Base-by-base conservation (phyloP, 2,888 invertebrate species). In the Caenorhabditis imperialis region DNA sequence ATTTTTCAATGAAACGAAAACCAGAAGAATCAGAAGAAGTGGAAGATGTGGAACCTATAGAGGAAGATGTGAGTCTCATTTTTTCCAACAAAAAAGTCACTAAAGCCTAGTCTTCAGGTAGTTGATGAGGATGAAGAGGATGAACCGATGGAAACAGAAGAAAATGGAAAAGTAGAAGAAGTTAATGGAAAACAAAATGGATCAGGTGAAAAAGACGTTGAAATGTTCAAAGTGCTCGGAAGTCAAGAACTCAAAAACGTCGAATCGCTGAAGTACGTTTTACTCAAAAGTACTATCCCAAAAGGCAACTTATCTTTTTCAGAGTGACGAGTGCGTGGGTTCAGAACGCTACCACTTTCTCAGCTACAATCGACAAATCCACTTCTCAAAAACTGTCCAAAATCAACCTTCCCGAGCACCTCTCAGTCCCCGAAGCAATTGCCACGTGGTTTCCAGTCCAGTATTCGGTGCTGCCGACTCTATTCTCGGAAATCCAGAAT, bases 381-480 rank as follows among this genome's bases (percentile, higher is more conserved):
- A 81, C 69, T 8, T 57, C 67, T 6, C 14, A 55, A 40, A 48
- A 77, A 14, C 67, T 83, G 3, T 63, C 65, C 14, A 63, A 62
- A 27, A 62, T 85, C n/a, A 57, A 78, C 30, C 18, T 60, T 7
- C 60, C 82, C 22, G 60, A 62, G 8, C 67, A 70, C 40, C 57
- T 85, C 6, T 40, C 40, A 23, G 23, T 57, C 8, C 75, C 75
- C 1, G 12, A 30, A 0, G 12, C 35, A 18, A 75, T 84, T 20
- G 48, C 73, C 12, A 45, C 70, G 12, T 86, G 82, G 81, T 87
- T 87, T 58, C 87, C 87, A 16, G 87, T 87, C 1, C 86, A 81
- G 67, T 70, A 62, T 27, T 71, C 83, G 7, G 86, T 86, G n/a
- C 55, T 86, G 33, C 84, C 86, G 4, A 47, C 55, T n/a, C 67